Conservation (phyloP, 2,113 vertebrate genomes). For the Sebastes schlegelii region DNA sequence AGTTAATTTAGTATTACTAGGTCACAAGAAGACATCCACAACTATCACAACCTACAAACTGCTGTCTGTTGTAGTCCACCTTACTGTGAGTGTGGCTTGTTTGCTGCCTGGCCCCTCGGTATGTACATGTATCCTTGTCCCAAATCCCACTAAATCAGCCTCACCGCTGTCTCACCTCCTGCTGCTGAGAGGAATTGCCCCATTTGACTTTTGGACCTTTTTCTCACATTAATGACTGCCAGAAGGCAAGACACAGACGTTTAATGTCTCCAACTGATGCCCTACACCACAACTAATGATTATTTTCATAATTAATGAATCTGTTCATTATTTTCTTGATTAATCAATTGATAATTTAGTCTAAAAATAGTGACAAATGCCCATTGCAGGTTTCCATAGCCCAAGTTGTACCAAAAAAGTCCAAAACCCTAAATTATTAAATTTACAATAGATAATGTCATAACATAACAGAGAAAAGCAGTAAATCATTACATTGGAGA, state of each 20-base stretch:
- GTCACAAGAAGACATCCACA: conserved; percentile 35
- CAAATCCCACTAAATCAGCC: conserved; percentile 64
- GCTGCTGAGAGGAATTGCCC: conserved; percentile 66
- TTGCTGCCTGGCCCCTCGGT: conserved; percentile 30
- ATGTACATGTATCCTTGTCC: conserved; percentile 42
- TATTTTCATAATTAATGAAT: not conserved
- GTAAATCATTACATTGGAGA: not conserved
- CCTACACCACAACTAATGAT: conserved; percentile 1
- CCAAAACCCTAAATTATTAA: not conserved
- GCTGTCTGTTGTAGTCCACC: not conserved
- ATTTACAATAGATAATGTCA: not conserved
- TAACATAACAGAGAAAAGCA: not conserved
- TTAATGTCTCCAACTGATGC: conserved; percentile 1
- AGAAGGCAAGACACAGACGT: not conserved
- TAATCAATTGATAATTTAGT: not conserved
- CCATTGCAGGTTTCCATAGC: not conserved
- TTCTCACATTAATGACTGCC: conserved; percentile 70
- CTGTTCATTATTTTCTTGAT: conserved; percentile 12
- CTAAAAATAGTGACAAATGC: not conserved
- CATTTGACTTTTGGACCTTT: conserved; percentile 47
- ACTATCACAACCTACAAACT: not conserved
- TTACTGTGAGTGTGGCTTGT: not conserved
- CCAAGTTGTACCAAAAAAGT: not conserved
- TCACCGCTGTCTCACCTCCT: conserved; percentile 68
- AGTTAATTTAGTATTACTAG: not conserved